Evolutionary conservation across 2,888 invertebrate species (phyloP), one percentile per base, ranked within the genome.

Genomic region (Parnassius apollo): DNA sequence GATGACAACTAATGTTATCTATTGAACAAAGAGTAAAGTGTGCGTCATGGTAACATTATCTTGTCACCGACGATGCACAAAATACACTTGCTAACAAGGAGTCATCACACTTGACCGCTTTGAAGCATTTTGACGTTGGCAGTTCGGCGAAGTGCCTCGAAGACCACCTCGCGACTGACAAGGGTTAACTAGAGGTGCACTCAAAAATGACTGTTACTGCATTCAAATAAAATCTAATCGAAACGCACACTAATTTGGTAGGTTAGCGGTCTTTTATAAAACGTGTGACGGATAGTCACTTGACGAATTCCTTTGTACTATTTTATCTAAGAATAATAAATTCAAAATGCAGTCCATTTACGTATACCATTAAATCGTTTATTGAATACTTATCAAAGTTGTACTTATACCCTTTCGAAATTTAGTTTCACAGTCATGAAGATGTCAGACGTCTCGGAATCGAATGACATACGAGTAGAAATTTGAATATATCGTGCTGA

Each of bases 401-500:
- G 57, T n/a, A 65, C 51, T 69, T 80, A 66, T 45, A 67, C 62
- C 69, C 57, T 82, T 83, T 72, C 67, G 46, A 54, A 65, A 61
- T 55, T 66, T 63, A 66, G 63, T 63, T 49, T 64, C 66, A 66
- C 2, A 77, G 76, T 83, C 83, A 88, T 89, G 80, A 89, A 90
- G 91, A 90, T 75, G 89, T 91, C 88, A 88, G 82, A 67, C 71
- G 74, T 73, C 75, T 70, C 67, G 69, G 69, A 70, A 81, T 86
- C 88, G 85, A 86, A 81, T 86, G 86, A 88, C 89, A 90, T 88
- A 89, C 69, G 76, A 75, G 80, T 78, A 71, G 80, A 83, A 85
- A 88, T 86, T 76, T 75, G 78, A 80, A 78, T 59, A 84, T 85
- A 82, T 86, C 86, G 82, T 84, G 86, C 86, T 85, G 89, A 83